phyloP scores from a whole-genome alignment of 1,140 invertebrate species.

The Drosophila azteca region DNA sequence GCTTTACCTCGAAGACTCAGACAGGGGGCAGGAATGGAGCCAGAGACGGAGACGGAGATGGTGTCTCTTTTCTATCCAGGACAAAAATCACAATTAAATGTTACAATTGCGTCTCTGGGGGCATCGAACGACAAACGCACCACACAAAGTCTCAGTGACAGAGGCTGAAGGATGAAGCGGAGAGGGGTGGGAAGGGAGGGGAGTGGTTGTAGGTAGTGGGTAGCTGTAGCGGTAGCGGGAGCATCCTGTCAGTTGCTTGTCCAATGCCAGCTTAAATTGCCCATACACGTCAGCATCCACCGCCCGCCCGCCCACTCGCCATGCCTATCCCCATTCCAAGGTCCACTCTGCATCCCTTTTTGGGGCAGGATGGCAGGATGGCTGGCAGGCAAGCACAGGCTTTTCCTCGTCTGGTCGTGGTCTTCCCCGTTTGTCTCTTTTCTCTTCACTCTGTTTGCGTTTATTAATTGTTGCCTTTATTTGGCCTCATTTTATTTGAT shows the following conservation, averaged over 20 bases:
- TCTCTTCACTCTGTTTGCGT: conserved; percentile 67
- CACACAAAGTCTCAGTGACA: conserved; percentile 32
- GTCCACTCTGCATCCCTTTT: conserved; percentile 34
- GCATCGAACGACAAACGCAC: conserved; percentile 64
- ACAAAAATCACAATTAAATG: conserved; percentile 82
- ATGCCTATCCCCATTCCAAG: conserved; percentile 11
- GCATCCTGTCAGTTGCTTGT: conserved; percentile 73
- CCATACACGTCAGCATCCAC: conserved; percentile 74
- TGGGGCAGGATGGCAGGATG: neutral
- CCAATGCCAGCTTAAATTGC: conserved; percentile 81
- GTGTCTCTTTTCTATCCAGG: conserved; percentile 19
- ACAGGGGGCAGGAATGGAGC: conserved; percentile 1
- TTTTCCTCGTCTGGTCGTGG: conserved; percentile 55
- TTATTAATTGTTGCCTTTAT: conserved; percentile 81
- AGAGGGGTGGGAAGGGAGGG: neutral
- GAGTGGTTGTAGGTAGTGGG: neutral
- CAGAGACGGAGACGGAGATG: too few species aligned
- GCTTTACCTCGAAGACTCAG: conserved; percentile 28
- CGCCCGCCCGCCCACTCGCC: neutral
- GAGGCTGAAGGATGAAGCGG: conserved; percentile 24
- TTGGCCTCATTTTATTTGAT: conserved; percentile 80
- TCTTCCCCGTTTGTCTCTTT: conserved; percentile 46
- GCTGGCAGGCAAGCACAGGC: conserved; percentile 8
- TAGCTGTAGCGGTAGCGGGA: conserved; percentile 14
- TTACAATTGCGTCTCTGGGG: conserved; percentile 80